These are phyloP conservation scores for Mantis religiosa DNA, from an alignment of 2,888 invertebrate genomes.

Conservation along the genomic window DNA sequence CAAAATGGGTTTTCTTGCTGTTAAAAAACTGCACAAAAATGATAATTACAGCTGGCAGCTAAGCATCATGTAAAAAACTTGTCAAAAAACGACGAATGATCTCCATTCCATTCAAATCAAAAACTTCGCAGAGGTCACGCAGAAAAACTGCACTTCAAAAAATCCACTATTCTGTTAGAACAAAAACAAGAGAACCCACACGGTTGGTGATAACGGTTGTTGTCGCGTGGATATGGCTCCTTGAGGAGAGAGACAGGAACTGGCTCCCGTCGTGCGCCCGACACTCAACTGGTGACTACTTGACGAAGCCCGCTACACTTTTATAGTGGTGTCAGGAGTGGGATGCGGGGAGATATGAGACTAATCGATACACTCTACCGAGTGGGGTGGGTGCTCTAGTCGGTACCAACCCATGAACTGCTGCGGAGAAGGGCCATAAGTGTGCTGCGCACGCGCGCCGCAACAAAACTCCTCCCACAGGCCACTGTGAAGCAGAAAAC, in stretches of 20 bases:
- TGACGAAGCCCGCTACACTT: not conserved
- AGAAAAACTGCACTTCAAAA: not conserved
- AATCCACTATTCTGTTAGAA: not conserved
- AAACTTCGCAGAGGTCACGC: not conserved
- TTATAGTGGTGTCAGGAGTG: constrained; percentile 10
- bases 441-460: not conserved
- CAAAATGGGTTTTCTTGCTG: not conserved
- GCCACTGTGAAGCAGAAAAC: not conserved
- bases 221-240: no score
- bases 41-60: not conserved
- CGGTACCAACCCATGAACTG: constrained; percentile 15
- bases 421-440: not conserved
- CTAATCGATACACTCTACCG: constrained; percentile 15
- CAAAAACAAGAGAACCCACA: not conserved
- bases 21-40: not conserved
- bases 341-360: not conserved
- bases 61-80: not conserved
- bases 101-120: not conserved
- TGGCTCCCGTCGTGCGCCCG: not conserved
- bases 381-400: constrained; percentile 1
- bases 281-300: constrained; percentile 11
- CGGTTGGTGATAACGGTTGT: not conserved
- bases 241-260: no score
- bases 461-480: not conserved
- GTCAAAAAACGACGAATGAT: not conserved